Evolutionary conservation across 2,888 invertebrate species (phyloP).

Genomic region (Digitonthophagus gazella): DNA sequence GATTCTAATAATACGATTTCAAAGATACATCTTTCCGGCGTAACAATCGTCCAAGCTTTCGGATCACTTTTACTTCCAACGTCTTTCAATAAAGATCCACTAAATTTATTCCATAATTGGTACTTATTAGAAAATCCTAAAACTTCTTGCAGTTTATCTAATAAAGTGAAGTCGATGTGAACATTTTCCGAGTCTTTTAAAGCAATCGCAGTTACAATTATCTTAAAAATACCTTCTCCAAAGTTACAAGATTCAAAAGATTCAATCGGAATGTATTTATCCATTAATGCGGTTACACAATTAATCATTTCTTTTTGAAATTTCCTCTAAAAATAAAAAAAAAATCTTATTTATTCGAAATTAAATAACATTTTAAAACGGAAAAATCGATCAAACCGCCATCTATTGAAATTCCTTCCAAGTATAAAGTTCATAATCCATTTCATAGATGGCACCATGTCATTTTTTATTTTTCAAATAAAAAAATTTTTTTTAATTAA

Average conservation of each 20-base stretch:
- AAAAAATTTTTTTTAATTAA: background rate
- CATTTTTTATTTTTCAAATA: background rate
- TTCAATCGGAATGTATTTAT: slow-evolving; percentile 46
- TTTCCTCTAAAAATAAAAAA: slow-evolving; percentile 48
- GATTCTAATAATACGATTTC: slow-evolving; percentile 59
- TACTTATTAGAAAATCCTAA: slow-evolving; percentile 52
- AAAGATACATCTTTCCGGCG: slow-evolving; percentile 67
- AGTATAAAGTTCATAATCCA: too few species aligned
- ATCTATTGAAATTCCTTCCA: too few species aligned
- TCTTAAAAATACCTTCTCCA: slow-evolving; percentile 45
- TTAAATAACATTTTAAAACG: too few species aligned
- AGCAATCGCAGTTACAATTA: slow-evolving; percentile 43
- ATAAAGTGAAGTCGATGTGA: slow-evolving; percentile 41
- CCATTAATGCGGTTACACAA: slow-evolving; percentile 57
- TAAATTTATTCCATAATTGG: slow-evolving; percentile 56
- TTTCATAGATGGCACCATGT: background rate
- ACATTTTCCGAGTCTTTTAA: slow-evolving; percentile 41
- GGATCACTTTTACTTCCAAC: slow-evolving; percentile 56
- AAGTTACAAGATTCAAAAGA: slow-evolving; percentile 27
- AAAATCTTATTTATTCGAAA: slow-evolving; percentile 21
- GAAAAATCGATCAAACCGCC: too few species aligned
- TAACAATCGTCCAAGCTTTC: slow-evolving; percentile 64
- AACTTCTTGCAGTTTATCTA: slow-evolving; percentile 53
- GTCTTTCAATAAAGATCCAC: slow-evolving; percentile 53
- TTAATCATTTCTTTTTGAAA: slow-evolving; percentile 60